Evolutionary conservation across 2,113 vertebrate genomes (phyloP), one percentile per base, ranked within the genome.

Genomic region (Toxotes chatareus): DNA sequence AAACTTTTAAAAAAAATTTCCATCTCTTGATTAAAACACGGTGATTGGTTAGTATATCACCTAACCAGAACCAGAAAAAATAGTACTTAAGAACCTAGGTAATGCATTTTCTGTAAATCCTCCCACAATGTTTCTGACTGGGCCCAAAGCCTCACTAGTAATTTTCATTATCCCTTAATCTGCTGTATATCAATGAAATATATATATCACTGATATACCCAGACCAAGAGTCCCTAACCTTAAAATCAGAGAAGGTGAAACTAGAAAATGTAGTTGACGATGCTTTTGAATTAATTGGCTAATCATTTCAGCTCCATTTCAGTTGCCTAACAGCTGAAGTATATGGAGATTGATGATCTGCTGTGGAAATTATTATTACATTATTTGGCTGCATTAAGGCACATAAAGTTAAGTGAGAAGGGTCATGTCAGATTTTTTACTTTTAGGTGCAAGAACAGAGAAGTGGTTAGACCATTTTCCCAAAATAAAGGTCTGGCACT

Each of bases 401-500:
- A 46, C 36, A 82, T 82, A 55, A 67, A 79, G 47, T 63, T 53
- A 56, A 73, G 46, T 69, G 56, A 31, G 19, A 56, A 16, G 32
- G 67, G 27, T 23, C 55, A 47, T 63, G 27, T 69, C 51, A 61
- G 38, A 53, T 14, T 0, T 42, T 13, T 70, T 61, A 60, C 66
- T 61, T 65, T 17, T 49, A 70, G 68, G 44, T 62, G 55, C 32
- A 31, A 32, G 5, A 63, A 46, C 7, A 69, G 21, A 82, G 19
- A 44, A 14, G 34, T 44, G 1, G 5, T 46, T 55, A 21, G 55
- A 42, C 59, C 32, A 53, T 79, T 79, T 79, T 34, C 7, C 49
- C 21, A 65, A 44, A 73, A 51, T 68, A 71, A 59, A 66, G 85
- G 57, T 70, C 12, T 72, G 51, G n/a, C 36, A 65, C 56, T 12